Percentiles rank a stretch among this genome's conserved stretches.
phyloP scores from a whole-genome alignment of 2,888 invertebrate species.

The Nasonia oneida region DNA sequence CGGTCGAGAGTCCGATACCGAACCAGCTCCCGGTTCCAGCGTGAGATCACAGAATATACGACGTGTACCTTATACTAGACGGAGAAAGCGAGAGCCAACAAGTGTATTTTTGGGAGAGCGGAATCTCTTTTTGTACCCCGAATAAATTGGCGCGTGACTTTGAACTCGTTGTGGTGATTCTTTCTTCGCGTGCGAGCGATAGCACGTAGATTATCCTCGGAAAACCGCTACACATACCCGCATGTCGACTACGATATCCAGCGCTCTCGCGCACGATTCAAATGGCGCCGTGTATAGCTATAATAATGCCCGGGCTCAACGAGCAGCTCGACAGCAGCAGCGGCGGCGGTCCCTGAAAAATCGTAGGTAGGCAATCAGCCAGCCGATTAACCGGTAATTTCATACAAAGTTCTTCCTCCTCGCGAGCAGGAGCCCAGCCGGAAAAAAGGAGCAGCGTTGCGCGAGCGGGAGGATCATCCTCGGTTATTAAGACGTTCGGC shows the following conservation, averaged over 20 bases:
- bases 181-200: not conserved
- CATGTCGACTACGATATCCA: no score
- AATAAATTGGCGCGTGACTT: conserved; percentile 41
- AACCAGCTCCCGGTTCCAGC: not conserved
- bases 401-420: conserved; percentile 59
- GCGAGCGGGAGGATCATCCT: conserved; percentile 64
- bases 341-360: conserved; percentile 39
- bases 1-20: not conserved
- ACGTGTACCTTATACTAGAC: not conserved
- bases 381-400: conserved; percentile 63
- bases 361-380: conserved; percentile 59
- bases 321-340: conserved; percentile 14
- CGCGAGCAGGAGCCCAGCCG: not conserved
- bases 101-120: conserved; percentile 30
- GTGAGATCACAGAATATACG: not conserved
- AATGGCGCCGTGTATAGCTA: conserved; percentile 22
- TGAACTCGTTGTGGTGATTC: not conserved
- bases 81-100: not conserved
- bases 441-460: conserved; percentile 1
- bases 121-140: not conserved
- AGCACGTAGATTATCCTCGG: not conserved
- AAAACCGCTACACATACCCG: not conserved
- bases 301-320: conserved; percentile 42
- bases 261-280: conserved; percentile 36
- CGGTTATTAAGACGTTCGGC: conserved; percentile 76